Conservation (phyloP, 64 coral and sea anemone species). For the Catalaphyllia jardinei region DNA sequence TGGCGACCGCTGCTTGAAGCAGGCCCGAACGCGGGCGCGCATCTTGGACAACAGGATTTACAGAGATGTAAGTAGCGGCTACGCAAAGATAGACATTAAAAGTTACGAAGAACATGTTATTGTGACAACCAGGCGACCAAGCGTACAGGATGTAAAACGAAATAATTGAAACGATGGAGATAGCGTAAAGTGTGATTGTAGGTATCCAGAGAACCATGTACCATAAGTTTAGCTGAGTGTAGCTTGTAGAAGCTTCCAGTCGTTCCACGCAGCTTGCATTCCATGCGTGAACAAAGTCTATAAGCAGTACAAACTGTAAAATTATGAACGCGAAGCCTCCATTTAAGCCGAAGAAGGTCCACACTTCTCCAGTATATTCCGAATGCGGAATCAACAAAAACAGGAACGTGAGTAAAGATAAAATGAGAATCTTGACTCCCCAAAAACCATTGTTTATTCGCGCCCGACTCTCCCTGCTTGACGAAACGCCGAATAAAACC, state of each 20-base stretch:
- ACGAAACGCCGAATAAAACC: constrained; percentile 62
- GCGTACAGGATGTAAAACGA: constrained; percentile 78
- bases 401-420: constrained; percentile 60
- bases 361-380: constrained; percentile 93
- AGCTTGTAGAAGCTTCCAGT: constrained; percentile 44
- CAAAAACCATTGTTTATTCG: constrained; percentile 83
- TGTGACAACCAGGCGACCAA: constrained; percentile 63
- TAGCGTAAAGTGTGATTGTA: constrained; percentile 76
- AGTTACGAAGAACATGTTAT: constrained; percentile 93
- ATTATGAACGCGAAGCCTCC: constrained; percentile 94
- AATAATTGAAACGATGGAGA: constrained; percentile 73
- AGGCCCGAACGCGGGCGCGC: constrained; percentile 82
- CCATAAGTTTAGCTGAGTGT: constrained; percentile 57
- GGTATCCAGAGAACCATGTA: constrained; percentile 79
- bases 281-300: constrained; percentile 87
- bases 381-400: constrained; percentile 92
- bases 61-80: constrained; percentile 87
- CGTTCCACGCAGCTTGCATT: constrained; percentile 73
- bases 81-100: constrained; percentile 91
- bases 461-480: constrained; percentile 58
- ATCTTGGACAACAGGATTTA: constrained; percentile 85
- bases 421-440: constrained; percentile 73
- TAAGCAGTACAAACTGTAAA: constrained; percentile 79
- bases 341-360: constrained; percentile 96
- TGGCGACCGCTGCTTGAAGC: constrained; percentile 86